phyloP scores from a whole-genome alignment of 2,888 invertebrate species.

The Erebia epiphron region DNA sequence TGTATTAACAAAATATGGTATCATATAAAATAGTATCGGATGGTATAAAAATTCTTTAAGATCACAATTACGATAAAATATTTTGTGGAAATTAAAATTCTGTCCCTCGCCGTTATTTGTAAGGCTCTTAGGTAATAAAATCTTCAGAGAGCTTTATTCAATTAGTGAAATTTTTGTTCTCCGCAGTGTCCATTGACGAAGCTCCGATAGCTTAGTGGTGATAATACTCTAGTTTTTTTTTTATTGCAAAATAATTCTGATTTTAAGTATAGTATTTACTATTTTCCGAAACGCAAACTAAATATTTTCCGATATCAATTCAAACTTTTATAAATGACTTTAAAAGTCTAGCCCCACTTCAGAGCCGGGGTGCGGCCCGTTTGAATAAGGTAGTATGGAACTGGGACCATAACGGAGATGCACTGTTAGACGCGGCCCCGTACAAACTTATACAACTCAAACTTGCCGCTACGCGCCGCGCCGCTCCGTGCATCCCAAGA shows the following conservation, averaged over 20 bases:
- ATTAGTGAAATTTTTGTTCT: conserved; percentile 11
- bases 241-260: too few relatives aligned
- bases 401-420: too few relatives aligned
- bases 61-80: conserved; percentile 24
- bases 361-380: too few relatives aligned
- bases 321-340: not conserved
- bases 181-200: not conserved
- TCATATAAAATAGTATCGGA: not conserved
- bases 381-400: too few relatives aligned
- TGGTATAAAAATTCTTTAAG: not conserved
- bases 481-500: too few relatives aligned
- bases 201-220: not conserved
- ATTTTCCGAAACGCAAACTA: not conserved
- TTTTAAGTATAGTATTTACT: too few relatives aligned
- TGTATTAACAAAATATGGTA: not conserved
- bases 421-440: too few relatives aligned
- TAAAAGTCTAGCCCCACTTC: too few relatives aligned
- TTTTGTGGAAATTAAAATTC: conserved; percentile 21
- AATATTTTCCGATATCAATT: not conserved
- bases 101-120: conserved; percentile 11
- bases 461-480: too few relatives aligned
- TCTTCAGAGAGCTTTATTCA: conserved; percentile 16
- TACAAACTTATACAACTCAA: too few relatives aligned
- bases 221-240: not conserved
- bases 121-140: conserved; percentile 8